Evolutionary conservation across 2,888 invertebrate species (phyloP).

Genomic region (Apamea crenata): DNA sequence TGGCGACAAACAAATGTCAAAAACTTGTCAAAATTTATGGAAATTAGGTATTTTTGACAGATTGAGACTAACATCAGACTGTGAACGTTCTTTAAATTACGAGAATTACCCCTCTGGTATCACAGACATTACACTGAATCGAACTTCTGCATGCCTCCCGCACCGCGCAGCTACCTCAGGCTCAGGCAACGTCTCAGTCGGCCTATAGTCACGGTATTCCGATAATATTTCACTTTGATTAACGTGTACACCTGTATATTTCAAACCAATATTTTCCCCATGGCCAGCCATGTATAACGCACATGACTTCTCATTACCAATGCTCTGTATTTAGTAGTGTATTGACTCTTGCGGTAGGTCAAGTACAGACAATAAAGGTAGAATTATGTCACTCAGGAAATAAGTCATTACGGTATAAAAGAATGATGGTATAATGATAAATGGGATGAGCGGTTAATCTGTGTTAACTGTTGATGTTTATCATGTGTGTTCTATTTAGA

Average conservation of each 20-base stretch:
- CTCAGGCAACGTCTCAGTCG: too few species aligned
- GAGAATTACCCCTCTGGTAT: too few species aligned
- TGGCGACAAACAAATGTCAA: too few species aligned
- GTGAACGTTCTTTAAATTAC: too few species aligned
- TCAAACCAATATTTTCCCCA: slow-evolving; percentile 69
- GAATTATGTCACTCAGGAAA: slow-evolving; percentile 44
- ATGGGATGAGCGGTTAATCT: slow-evolving; percentile 5
- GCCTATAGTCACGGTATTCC: background rate
- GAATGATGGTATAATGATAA: slow-evolving; percentile 16
- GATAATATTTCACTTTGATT: slow-evolving; percentile 12
- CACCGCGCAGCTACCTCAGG: too few species aligned
- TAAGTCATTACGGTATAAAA: slow-evolving; percentile 6
- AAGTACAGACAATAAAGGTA: slow-evolving; percentile 25
- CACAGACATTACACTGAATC: too few species aligned
- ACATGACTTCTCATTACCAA: slow-evolving; percentile 62
- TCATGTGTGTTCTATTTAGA: slow-evolving; percentile 19
- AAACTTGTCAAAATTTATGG: too few species aligned
- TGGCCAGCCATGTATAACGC: slow-evolving; percentile 75
- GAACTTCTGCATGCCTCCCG: too few species aligned
- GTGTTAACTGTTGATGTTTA: slow-evolving; percentile 30
- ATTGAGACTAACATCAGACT: too few species aligned
- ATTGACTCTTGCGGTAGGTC: slow-evolving; percentile 46
- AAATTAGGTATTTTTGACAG: too few species aligned
- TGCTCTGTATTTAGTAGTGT: slow-evolving; percentile 41
- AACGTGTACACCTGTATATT: slow-evolving; percentile 33